Evolutionary conservation across 2,888 invertebrate genomes (phyloP), one percentile per base, ranked within the genome.

Genomic region (Tryphoninae sp.): DNA sequence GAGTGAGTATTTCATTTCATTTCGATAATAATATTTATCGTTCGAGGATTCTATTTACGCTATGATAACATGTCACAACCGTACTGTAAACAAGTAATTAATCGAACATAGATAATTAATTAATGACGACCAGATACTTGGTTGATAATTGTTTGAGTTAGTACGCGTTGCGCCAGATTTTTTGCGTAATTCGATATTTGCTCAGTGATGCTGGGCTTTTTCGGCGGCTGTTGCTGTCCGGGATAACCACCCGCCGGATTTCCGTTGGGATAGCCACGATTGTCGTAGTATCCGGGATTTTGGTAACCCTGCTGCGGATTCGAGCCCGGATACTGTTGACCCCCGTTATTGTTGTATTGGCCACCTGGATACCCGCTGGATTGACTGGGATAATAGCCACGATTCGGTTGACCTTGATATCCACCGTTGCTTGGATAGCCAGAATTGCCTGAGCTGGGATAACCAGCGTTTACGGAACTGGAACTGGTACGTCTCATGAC

Each of bases 101-200:
- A 65, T 45, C 9, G 4, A 13, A 49, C 23, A 2, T 19, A 19
- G 19, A 19, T 19, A 19, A 49, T 75, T 4, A 7, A 49, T 80
- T 79, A 84, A 77, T 62, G 83, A 42, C 78, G 87, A 1, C 89
- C 88, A 6, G 85, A 61, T 2, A 91, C 86, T 83, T 87, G 90
- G 65, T 91, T 91, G 3, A 89, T 49, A 49, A 91, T 87, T 4
- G 90, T 84, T 76, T 91, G 90, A 0, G 90, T 88, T 0, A 91
- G 22, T 4, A 88, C 79, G 22, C 81, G 86, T 16, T 88, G 85
- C n/a, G 90, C 90, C 2, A 90, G 16, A 77, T 88, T 87, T 72
- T 87, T 90, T 1, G 89, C 91, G 13, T 88, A 84, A 42, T 85
- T 86, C 0, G 87, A 85, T 2, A 91, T 16, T 72, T 88, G 88